Base-by-base conservation (phyloP, 1,140 invertebrate species). In the Acromyrmex charruanus region DNA sequence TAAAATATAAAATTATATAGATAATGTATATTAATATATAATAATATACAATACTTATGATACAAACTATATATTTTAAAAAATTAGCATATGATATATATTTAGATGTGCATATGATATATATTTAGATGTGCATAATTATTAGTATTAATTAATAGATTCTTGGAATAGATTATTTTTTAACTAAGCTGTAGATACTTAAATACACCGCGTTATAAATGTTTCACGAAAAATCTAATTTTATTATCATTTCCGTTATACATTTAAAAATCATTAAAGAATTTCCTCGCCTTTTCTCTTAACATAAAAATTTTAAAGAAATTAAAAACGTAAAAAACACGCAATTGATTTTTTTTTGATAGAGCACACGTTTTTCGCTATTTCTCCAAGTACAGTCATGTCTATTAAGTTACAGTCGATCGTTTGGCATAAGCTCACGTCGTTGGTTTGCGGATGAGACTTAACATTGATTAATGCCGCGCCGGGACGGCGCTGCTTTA, bases 401-500 rank as follows among this genome's bases (percentile, higher is more conserved):
- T 84, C 69, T 28, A 74, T 35, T 55, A 59, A 84, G 69, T 18
- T 84, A 9, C 58, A 85, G 39, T 77, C 72, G 25, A 77, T 77
- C 72, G 58, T 77, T 58, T 39, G 77, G 53, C 61, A 77, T 85
- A 77, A 85, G 71, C 53, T 65, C 6, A n/a, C 25, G 51, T 85
- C 39, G 55, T 14, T 21, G 44, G 39, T 65, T 85, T 85, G 25
- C 35, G 74, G 63, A 75, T 75, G 55, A 80, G 61, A 58, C 63
- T 80, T 82, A 80, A 81, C 87, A 71, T 87, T 75, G 77, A 91
- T 90, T 77, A 90, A 89, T 82, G 79, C 31, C 51, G 74, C 72
- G 66, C 39, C 53, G n/a, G 21, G 49, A 14, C 14, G 80, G 66
- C 58, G 65, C 44, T 53, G 28, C 59, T 85, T 88, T 85, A 91